phyloP scores from a whole-genome alignment of 1,140 invertebrate species.

The Geopemphigus sp. region DNA sequence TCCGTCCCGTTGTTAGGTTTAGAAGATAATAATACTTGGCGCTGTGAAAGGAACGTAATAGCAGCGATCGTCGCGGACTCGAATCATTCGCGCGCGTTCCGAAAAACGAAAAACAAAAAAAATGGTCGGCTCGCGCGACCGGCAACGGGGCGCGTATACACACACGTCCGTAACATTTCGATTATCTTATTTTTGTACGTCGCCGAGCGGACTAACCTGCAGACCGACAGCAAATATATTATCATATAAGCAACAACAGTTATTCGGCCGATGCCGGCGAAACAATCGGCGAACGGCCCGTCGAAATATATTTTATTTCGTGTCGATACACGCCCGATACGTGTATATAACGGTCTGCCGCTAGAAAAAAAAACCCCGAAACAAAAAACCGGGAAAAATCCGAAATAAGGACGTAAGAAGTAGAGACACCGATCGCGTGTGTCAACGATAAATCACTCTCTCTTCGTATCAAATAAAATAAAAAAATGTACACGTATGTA shows the following conservation, averaged over 20 bases:
- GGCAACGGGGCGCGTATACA: no score
- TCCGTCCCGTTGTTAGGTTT: no score
- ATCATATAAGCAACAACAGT: not conserved
- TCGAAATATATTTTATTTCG: constrained; percentile 21
- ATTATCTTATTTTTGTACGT: constrained; percentile 33
- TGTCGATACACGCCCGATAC: constrained; percentile 16
- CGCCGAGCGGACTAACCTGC: no score
- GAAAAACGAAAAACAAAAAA: constrained; percentile 1
- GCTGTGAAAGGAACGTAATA: no score
- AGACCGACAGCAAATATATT: not conserved
- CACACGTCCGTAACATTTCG: no score
- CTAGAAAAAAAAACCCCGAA: not conserved
- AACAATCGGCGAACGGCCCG: constrained; percentile 21
- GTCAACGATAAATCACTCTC: constrained; percentile 42
- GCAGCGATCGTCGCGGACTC: no score
- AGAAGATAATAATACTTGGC: no score
- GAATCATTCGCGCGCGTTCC: no score
- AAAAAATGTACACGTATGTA: no score
- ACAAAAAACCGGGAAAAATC: not conserved
- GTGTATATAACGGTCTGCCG: not conserved
- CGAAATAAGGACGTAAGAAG: constrained; percentile 6
- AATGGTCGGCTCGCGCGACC: not conserved
- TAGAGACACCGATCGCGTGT: constrained; percentile 6
- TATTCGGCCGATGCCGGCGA: constrained; percentile 15
- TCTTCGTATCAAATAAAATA: not conserved